Evolutionary conservation across 92 coral and sea anemone species (phyloP).

Genomic region (Siderastrea siderea): DNA sequence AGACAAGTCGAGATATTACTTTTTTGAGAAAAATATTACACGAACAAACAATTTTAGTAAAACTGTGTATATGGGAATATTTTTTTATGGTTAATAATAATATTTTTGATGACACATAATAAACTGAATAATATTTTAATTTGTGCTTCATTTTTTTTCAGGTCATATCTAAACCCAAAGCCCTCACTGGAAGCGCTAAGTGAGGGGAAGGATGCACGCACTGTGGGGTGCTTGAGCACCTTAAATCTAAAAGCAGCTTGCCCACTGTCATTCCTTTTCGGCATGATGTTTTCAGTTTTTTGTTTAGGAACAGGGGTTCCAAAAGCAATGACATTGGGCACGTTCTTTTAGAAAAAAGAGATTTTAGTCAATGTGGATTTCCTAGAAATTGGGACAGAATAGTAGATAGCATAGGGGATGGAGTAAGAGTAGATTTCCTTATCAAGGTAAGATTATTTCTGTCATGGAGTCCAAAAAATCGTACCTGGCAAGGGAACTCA

Average conservation of each 20-base stretch:
- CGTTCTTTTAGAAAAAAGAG: conserved; percentile 21
- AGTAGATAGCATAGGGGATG: conserved; percentile 57
- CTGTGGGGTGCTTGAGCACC: conserved; percentile 32
- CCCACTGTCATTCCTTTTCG: conserved; percentile 39
- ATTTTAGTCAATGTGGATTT: conserved; percentile 33
- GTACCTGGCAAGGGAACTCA: conserved; percentile 34
- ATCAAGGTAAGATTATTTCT: conserved; percentile 49
- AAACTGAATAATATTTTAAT: neutral
- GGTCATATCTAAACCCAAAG: conserved; percentile 25
- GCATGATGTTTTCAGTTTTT: conserved; percentile 9
- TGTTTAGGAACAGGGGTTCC: conserved; percentile 24
- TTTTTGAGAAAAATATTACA: neutral
- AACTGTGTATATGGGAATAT: neutral
- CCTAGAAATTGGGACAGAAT: conserved; percentile 50
- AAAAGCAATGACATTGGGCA: conserved; percentile 32
- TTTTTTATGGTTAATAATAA: neutral
- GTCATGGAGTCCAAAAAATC: conserved; percentile 60
- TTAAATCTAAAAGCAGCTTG: conserved; percentile 26
- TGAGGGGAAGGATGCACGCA: conserved; percentile 17
- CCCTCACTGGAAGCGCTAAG: neutral
- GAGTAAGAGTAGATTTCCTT: conserved; percentile 52
- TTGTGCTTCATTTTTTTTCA: neutral
- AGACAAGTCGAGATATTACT: neutral
- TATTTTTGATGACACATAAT: neutral
- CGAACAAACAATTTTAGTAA: neutral